Base-by-base conservation (phyloP, 2,113 vertebrate genomes). In the Paraplagusia blochii region DNA sequence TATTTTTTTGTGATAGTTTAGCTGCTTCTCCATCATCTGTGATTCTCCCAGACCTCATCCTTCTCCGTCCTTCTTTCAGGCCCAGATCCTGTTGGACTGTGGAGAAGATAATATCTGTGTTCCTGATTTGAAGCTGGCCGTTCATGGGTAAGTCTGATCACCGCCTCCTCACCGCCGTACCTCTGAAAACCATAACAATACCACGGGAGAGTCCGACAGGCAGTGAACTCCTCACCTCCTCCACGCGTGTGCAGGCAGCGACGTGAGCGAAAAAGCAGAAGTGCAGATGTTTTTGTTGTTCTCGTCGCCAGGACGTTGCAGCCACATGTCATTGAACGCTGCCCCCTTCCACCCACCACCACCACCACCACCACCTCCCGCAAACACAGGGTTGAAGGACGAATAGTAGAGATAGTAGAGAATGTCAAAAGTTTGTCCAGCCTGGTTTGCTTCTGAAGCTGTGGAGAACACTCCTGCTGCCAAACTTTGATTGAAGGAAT, bases 21-120 rank as follows among this genome's bases (percentile, higher is more conserved):
- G 2, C 6, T 29, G 22, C 22, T 29, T 2, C 22, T 29, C 22
- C 22, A 4, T 29, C 22, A 29, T 4, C 22, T 29, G 2, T 29
- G 2, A 29, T 6, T 29, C 22, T 29, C 22, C 22, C 22, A 3
- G 35, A 34, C 8, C 10, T 5, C n/a, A 9, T n/a, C 5, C 2
- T 2, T 51, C 9, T 16, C 15, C 61, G 5, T 74, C 56, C 65
- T 80, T 36, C 56, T 66, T 80, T 36, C 63, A 96, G 95, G 90
- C 92, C 51, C 94, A 95, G 72, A 96, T 96, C 72, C 84, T 94
- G 81, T 78, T 96, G 79, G 95, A 96, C 82, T 96, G 95, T 34
- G 94, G 94, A 1, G 94, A 95, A 29, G 94, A 96, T 85, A 96
- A 96, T 81, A 91, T 96, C 84, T 96, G 95, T 48, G 94, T 96